A percentile compares a stretch with the other conserved stretches of the same genome.
Evolutionary conservation across 2,888 invertebrate genomes (phyloP).

Genomic region (Andrena flavipes): DNA sequence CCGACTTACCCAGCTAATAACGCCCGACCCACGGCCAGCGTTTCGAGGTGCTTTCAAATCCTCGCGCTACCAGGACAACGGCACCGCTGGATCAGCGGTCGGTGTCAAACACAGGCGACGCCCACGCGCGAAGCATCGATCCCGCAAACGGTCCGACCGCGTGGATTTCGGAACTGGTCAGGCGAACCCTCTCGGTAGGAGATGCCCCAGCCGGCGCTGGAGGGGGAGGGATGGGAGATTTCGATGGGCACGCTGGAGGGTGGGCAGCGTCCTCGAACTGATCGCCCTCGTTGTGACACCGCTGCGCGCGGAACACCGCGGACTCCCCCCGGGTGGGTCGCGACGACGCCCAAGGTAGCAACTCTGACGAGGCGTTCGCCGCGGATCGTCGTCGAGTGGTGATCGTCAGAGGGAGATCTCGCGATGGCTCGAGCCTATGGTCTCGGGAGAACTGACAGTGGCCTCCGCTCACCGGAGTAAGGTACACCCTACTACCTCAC

Average conservation of each 20-base stretch:
- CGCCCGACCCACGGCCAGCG: background rate
- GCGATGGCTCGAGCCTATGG: conserved; percentile 79
- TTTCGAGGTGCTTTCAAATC: conserved; percentile 7
- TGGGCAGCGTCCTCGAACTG: conserved; percentile 15
- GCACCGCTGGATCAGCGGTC: background rate
- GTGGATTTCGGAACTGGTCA: conserved; percentile 17
- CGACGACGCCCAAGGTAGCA: conserved; percentile 51
- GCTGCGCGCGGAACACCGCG: conserved; percentile 34
- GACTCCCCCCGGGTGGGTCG: conserved; percentile 44
- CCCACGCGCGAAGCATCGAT: conserved; percentile 35
- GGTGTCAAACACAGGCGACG: conserved; percentile 25
- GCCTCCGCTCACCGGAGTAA: conserved; percentile 80
- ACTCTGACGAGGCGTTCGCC: conserved; percentile 56
- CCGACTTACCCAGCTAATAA: background rate
- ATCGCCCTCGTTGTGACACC: background rate
- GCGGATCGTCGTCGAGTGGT: conserved; percentile 52
- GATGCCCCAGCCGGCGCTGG: background rate
- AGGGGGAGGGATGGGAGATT: background rate
- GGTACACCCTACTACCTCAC: conserved; percentile 78
- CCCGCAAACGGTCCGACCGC: conserved; percentile 10
- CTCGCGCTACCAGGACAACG: conserved; percentile 5
- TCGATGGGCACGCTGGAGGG: background rate
- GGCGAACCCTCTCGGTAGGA: background rate
- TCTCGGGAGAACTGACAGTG: conserved; percentile 80
- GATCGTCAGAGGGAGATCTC: conserved; percentile 72